phyloP scores from a whole-genome alignment of 2,113 vertebrate genomes.

The Orycteropus afer region DNA sequence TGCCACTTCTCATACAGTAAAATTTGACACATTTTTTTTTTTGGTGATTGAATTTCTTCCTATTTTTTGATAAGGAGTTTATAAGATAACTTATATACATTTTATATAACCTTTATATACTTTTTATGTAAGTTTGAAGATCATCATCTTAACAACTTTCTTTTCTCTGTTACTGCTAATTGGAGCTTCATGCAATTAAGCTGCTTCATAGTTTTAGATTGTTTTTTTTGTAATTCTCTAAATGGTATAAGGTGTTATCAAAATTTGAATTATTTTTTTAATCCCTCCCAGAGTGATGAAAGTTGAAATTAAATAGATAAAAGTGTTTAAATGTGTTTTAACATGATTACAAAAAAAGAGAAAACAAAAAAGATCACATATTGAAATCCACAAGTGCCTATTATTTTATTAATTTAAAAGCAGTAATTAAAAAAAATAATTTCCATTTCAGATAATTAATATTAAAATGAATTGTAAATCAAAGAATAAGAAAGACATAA shows the following conservation, averaged over 20 bases:
- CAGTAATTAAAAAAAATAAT: constrained; percentile 1
- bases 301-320: background rate
- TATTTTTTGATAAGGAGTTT: background rate
- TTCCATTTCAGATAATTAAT: background rate
- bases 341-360: background rate
- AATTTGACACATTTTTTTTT: background rate
- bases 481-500: too few relatives aligned
- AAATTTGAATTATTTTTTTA: background rate
- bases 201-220: background rate
- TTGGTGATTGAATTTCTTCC: background rate
- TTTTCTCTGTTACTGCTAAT: background rate
- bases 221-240: background rate
- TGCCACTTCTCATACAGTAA: background rate
- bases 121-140: background rate
- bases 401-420: constrained; percentile 45
- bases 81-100: background rate
- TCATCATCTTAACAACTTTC: background rate
- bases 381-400: background rate
- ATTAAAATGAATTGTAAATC: constrained; percentile 49
- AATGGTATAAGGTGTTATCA: background rate
- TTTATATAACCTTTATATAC: too few relatives aligned
- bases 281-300: background rate
- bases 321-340: background rate
- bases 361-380: background rate
- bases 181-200: background rate